These are phyloP conservation scores for Hyposoter dolosus DNA, from an alignment of 2,888 invertebrate genomes.

Conservation along the genomic window DNA sequence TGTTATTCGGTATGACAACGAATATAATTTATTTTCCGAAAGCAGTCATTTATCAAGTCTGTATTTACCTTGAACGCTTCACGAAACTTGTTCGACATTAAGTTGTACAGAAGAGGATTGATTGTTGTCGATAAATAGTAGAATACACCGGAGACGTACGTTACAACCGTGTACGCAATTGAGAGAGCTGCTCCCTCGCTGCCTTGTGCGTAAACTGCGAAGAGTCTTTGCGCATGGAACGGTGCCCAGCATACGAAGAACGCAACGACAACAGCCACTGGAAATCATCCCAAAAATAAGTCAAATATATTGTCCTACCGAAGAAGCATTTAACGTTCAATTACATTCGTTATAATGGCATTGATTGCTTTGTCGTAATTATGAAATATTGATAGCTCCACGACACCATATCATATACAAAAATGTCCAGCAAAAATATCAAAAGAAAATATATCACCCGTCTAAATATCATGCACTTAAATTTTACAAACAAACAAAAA, in stretches of 20 bases:
- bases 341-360: neutral
- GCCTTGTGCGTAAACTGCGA: constrained; percentile 91
- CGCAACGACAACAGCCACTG: constrained; percentile 94
- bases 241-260: constrained; percentile 95
- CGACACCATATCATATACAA: no score
- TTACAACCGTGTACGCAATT: constrained; percentile 85
- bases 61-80: constrained; percentile 88
- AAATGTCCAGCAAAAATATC: no score
- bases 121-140: constrained; percentile 90
- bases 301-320: neutral
- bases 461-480: no score
- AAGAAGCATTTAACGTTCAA: neutral
- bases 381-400: neutral
- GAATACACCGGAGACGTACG: constrained; percentile 88
- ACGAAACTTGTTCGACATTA: constrained; percentile 90
- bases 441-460: no score
- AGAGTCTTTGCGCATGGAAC: constrained; percentile 95
- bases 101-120: constrained; percentile 90
- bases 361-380: neutral
- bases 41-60: neutral
- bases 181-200: constrained; percentile 85
- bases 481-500: no score
- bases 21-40: neutral
- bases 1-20: neutral
- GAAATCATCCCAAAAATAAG: neutral